Percentiles rank a stretch among this genome's conserved stretches.
These are phyloP conservation scores for Herpailurus yagouaroundi DNA, from an alignment of 2,113 vertebrate species.

Conservation along the genomic window DNA sequence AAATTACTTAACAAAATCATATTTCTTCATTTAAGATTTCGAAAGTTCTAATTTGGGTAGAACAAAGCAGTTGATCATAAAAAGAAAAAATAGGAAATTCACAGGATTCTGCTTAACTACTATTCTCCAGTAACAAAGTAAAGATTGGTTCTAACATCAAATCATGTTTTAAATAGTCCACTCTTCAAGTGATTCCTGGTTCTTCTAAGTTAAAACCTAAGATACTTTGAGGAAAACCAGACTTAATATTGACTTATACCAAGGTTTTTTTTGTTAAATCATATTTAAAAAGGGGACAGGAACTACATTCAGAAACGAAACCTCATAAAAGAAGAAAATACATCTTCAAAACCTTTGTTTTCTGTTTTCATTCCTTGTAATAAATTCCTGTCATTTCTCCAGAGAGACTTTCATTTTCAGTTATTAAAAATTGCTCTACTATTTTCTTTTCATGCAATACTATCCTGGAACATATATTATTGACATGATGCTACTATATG, in stretches of 20 bases:
- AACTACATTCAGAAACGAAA: not conserved
- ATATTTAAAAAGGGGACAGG: not conserved
- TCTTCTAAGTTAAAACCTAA: not conserved
- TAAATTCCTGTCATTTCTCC: not conserved
- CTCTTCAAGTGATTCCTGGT: not conserved
- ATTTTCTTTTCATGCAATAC: not conserved
- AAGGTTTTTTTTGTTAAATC: slow-evolving; percentile 26
- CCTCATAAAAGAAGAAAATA: not conserved
- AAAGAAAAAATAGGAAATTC: slow-evolving; percentile 56
- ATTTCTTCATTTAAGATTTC: slow-evolving; percentile 67
- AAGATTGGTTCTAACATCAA: slow-evolving; percentile 15
- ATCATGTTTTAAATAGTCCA: not conserved
- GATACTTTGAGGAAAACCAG: not conserved
- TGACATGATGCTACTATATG: not conserved
- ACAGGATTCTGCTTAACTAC: slow-evolving; percentile 34
- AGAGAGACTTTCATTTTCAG: slow-evolving; percentile 29
- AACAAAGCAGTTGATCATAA: slow-evolving; percentile 65
- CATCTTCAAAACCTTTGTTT: not conserved
- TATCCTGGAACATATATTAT: not conserved
- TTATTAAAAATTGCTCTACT: not conserved
- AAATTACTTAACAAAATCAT: slow-evolving; percentile 14
- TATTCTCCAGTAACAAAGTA: slow-evolving; percentile 20
- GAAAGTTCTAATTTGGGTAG: slow-evolving; percentile 66
- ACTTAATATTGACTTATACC: not conserved
- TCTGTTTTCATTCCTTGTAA: slow-evolving; percentile 42